Percentiles rank a stretch among this genome's conserved stretches.
These are phyloP conservation scores for Rafetus swinhoei DNA, from an alignment of 2,113 vertebrate genomes.

Conservation along the genomic window DNA sequence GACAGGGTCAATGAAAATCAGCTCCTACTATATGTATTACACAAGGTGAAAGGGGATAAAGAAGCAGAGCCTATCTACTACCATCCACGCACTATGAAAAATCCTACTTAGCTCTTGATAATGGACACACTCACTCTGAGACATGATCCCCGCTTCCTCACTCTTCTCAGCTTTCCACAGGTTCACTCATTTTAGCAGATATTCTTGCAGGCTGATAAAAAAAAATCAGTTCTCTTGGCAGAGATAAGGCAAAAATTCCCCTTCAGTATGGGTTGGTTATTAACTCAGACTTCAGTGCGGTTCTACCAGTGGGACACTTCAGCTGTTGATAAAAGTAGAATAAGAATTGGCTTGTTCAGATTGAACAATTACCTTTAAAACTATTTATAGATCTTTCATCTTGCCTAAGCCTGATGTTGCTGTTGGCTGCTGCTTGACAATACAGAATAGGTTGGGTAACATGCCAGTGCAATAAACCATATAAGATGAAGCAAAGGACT, in stretches of 20 bases:
- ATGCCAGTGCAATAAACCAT: slow-evolving; percentile 64
- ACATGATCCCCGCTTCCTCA: background rate
- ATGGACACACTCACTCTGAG: slow-evolving; percentile 13
- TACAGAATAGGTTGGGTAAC: slow-evolving; percentile 43
- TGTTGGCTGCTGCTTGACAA: slow-evolving; percentile 60
- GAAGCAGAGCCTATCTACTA: background rate
- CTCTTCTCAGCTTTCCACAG: slow-evolving; percentile 22
- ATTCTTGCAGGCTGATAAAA: slow-evolving; percentile 55
- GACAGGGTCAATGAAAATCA: background rate
- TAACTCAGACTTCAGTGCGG: slow-evolving; percentile 27
- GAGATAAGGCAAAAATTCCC: slow-evolving; percentile 54
- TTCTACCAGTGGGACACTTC: background rate
- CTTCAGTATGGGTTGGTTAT: background rate
- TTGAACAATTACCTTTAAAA: slow-evolving; percentile 23
- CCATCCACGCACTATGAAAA: background rate
- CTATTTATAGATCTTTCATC: slow-evolving; percentile 60
- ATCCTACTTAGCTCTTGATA: background rate
- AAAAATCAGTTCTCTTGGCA: slow-evolving; percentile 63
- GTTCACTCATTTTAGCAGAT: slow-evolving; percentile 63
- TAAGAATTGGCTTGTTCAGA: slow-evolving; percentile 57
- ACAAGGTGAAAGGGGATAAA: background rate
- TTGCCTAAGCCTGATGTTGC: slow-evolving; percentile 49
- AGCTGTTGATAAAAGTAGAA: background rate
- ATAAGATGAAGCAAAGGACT: slow-evolving; percentile 27
- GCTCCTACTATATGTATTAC: background rate